Conservation (phyloP, 1,140 invertebrate species). For the Drosophila setifemur region DNA sequence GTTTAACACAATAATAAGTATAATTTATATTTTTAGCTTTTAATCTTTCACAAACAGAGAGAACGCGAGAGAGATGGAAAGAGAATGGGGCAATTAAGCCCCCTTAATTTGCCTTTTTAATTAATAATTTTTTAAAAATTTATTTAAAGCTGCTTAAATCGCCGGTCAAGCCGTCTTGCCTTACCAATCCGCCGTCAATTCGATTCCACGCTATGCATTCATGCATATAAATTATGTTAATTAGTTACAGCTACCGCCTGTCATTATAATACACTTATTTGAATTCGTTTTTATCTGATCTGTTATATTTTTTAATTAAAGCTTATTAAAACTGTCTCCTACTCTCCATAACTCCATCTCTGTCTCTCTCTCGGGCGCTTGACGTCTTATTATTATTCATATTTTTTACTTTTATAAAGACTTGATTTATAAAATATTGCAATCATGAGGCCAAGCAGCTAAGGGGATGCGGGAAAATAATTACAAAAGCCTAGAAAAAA, state of each 20-base stretch:
- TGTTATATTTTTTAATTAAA: constrained; percentile 65
- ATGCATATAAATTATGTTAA: constrained; percentile 75
- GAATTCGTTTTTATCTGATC: constrained; percentile 32
- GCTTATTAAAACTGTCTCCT: constrained; percentile 69
- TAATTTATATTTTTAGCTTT: constrained; percentile 21
- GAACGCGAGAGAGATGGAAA: not conserved
- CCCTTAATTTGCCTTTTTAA: constrained; percentile 69
- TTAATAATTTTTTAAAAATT: constrained; percentile 68
- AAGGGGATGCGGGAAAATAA: constrained; percentile 3
- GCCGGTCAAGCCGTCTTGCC: not conserved
- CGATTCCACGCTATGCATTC: constrained; percentile 30
- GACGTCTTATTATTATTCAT: constrained; percentile 29
- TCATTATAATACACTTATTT: constrained; percentile 42
- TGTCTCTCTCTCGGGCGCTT: not conserved
- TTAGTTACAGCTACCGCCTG: constrained; percentile 63
- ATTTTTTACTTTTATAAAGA: constrained; percentile 46
- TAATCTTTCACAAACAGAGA: constrained; percentile 1
- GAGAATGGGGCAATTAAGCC: constrained; percentile 20
- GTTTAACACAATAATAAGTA: not conserved
- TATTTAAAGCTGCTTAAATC: constrained; percentile 61
- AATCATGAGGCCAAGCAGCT: not conserved
- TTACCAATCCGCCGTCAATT: not conserved
- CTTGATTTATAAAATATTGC: constrained; percentile 59
- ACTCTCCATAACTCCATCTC: not conserved
- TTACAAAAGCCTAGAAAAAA: constrained; percentile 38